A percentile compares a stretch with the other conserved stretches of the same genome.
Conservation (phyloP, 2,113 vertebrate genomes). For the Microcebus ravelobensis region DNA sequence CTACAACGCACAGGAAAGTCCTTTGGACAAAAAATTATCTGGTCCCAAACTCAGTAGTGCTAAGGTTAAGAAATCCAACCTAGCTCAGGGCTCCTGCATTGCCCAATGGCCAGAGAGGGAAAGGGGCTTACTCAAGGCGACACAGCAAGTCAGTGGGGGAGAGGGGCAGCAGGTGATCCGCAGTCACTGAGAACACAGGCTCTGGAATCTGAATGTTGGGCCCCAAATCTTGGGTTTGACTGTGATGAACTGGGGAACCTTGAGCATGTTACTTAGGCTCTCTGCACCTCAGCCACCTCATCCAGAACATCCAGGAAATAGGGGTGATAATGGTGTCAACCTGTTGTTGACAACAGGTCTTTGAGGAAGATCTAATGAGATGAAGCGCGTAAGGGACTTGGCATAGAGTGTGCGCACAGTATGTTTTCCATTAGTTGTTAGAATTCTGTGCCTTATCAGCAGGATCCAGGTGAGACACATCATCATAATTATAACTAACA, state of each 20-base stretch:
- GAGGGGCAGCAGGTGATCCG: not conserved
- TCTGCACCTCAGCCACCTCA: not conserved
- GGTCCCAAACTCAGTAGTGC: not conserved
- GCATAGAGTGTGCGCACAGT: not conserved
- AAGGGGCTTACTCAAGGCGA: not conserved
- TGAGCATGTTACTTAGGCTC: not conserved
- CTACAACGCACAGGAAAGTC: no score
- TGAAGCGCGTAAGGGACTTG: not conserved
- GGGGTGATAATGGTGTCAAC: not conserved
- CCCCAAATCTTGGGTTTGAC: not conserved
- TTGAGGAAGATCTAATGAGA: not conserved
- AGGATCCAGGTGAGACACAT: not conserved
- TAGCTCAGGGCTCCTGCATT: not conserved
- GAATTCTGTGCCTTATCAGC: not conserved
- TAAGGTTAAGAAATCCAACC: not conserved
- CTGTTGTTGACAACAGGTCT: not conserved
- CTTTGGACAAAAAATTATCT: no score
- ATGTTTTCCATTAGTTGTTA: not conserved
- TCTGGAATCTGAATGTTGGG: not conserved
- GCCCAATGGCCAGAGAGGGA: not conserved
- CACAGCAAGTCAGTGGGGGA: not conserved
- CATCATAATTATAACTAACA: not conserved
- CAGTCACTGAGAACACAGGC: rapidly evolving
- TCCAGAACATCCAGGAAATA: not conserved
- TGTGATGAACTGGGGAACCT: not conserved